A percentile compares a stretch with the other conserved stretches of the same genome.
Conservation (phyloP, 2,113 vertebrate genomes). For the Pimephales promelas region DNA sequence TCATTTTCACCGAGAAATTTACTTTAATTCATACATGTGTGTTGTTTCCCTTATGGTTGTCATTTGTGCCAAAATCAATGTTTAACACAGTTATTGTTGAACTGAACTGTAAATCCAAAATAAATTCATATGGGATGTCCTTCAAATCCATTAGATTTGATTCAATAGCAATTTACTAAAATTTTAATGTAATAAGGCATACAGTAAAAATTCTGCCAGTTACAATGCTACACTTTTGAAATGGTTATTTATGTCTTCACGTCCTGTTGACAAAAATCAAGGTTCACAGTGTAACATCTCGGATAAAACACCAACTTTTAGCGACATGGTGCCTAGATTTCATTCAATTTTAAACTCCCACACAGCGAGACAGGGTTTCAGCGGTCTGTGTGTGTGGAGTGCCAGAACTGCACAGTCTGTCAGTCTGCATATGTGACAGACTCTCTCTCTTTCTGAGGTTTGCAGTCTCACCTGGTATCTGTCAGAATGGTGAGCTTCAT, state of each 20-base stretch:
- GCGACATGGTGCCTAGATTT: not conserved
- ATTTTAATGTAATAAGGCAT: not conserved
- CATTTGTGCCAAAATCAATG: not conserved
- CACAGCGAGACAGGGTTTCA: conserved; percentile 6
- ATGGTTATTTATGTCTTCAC: not conserved
- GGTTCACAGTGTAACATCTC: not conserved
- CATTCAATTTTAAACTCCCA: conserved; percentile 1
- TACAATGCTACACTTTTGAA: not conserved
- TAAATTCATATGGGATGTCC: not conserved
- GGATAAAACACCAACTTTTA: not conserved
- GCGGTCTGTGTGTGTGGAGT: conserved; percentile 26
- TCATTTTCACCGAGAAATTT: not conserved
- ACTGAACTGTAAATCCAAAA: not conserved
- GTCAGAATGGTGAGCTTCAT: conserved; percentile 98
- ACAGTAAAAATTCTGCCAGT: not conserved
- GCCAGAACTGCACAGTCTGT: conserved; percentile 22
- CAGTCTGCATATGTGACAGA: conserved; percentile 29
- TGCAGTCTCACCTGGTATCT: conserved; percentile 93
- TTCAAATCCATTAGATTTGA: not conserved
- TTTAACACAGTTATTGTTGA: not conserved
- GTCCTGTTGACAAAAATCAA: not conserved
- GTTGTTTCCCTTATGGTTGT: conserved; percentile 15
- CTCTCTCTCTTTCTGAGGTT: conserved; percentile 19
- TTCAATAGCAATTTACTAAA: not conserved
- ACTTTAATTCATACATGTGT: conserved; percentile 13